Base-by-base conservation (phyloP, 2,113 vertebrate genomes). In the Hemiprocne comata region DNA sequence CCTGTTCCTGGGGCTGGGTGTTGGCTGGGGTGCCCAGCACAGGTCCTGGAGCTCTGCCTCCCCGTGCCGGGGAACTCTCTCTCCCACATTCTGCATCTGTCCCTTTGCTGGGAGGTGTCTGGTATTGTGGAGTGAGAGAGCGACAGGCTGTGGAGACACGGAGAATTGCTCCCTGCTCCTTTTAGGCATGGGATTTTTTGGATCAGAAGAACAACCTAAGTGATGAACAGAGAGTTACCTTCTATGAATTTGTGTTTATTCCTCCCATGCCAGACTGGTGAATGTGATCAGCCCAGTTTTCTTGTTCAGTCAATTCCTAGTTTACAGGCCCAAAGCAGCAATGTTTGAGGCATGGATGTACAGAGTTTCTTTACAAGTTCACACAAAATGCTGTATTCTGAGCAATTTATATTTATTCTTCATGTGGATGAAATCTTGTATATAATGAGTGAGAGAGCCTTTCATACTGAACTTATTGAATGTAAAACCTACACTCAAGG, bases 91-190 rank as follows among this genome's bases (percentile, higher is more conserved):
- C 29, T 6, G 26, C 16, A 24, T 40, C 58, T 17, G 12, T 9
- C 16, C 4, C 1, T 24, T 20, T 4, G 20, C 55, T 20, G 58
- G 54, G 57, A 46, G 12, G 3, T 1, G 0, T 0, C 53, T 38
- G 82, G 40, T 2, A 0, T 0, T 74, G 87, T 1, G 50, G 60
- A 80, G 86, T 13, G 77, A 26, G 75, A 85, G 87, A 91, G 94
- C 81, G 96, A 95, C 95, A 13, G 28, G 69, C 66, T 67, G 95
- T 95, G 96, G 94, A 75, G 53, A 17, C 38, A 5, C 0, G 1
- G 75, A 44, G 95, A 96, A 95, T 20, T 88, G 86, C 93, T 79
- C 58, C 17, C 58, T 29, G 60, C 58, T 87, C 0, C 87, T 31
- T 34, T 3, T 1, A 9, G 57, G 33, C 18, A 0, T 0, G 75